phyloP scores from a whole-genome alignment of 2,113 vertebrate genomes.

The Pogona vitticeps region DNA sequence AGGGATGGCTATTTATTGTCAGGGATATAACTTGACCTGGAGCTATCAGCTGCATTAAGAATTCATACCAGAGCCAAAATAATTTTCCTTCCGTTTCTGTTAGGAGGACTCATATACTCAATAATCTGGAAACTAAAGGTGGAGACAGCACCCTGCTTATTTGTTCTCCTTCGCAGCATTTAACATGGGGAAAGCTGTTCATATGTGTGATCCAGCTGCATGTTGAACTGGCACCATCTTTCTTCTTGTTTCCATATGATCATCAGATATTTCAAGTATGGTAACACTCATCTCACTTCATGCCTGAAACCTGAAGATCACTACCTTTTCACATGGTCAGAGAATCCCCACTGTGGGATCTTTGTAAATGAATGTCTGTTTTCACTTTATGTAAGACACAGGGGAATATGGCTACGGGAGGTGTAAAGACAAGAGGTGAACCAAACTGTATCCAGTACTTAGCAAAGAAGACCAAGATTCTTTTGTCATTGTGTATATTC shows the following conservation, averaged over 20 bases:
- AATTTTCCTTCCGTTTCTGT: not conserved
- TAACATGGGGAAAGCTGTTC: not conserved
- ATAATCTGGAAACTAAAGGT: not conserved
- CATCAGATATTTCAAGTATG: not conserved
- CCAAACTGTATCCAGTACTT: too few species aligned
- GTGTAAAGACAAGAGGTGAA: too few species aligned
- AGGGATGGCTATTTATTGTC: conserved; percentile 14
- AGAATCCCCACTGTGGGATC: not conserved
- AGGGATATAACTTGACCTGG: not conserved
- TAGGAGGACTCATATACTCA: not conserved
- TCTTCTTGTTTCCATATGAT: not conserved
- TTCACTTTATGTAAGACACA: not conserved
- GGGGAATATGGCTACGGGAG: too few species aligned
- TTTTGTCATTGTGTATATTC: too few species aligned
- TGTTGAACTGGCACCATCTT: not conserved
- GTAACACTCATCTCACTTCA: not conserved
- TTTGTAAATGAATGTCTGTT: not conserved
- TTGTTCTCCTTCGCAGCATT: not conserved
- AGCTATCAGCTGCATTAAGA: not conserved
- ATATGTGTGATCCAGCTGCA: too few species aligned
- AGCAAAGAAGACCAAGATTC: too few species aligned
- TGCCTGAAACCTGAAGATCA: not conserved
- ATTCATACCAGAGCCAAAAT: conserved; percentile 15
- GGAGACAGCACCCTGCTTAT: not conserved
- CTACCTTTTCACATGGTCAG: not conserved